A percentile compares a stretch with the other conserved stretches of the same genome.
Evolutionary conservation across 2,888 invertebrate species (phyloP).

Genomic region (Rhimphoctona megacephalus): DNA sequence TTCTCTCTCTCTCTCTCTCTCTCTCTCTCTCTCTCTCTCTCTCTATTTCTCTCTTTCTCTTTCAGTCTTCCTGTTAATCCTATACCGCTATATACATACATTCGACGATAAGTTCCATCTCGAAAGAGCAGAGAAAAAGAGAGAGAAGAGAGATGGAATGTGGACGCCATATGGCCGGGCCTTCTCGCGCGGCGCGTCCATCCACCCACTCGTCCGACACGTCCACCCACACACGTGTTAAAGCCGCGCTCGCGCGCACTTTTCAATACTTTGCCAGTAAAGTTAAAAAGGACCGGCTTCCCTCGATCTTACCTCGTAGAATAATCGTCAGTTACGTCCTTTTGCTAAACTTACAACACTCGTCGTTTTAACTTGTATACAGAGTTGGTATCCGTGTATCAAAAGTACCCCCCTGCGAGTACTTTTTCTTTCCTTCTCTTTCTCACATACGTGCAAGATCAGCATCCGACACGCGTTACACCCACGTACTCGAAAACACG

Average conservation of each 20-base stretch:
- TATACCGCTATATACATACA: constrained; percentile 44
- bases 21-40: constrained; percentile 58
- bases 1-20: constrained; percentile 63
- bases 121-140: background rate
- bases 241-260: constrained; percentile 52
- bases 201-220: constrained; percentile 77
- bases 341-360: background rate
- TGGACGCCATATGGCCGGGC: constrained; percentile 83
- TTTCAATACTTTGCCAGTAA: constrained; percentile 27
- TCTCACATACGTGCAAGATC: background rate
- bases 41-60: constrained; percentile 54
- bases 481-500: constrained; percentile 40
- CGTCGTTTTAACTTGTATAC: background rate
- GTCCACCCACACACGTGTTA: constrained; percentile 71
- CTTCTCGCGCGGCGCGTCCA: constrained; percentile 73
- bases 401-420: background rate
- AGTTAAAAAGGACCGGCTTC: background rate
- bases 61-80: constrained; percentile 37
- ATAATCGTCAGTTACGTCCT: constrained; percentile 3
- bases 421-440: background rate
- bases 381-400: background rate
- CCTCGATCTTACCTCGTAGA: background rate
- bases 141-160: constrained; percentile 77
- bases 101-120: constrained; percentile 25
- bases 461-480: constrained; percentile 9